Conservation (phyloP, 2,797 vertebrate species). For the Crax fasciolata region DNA sequence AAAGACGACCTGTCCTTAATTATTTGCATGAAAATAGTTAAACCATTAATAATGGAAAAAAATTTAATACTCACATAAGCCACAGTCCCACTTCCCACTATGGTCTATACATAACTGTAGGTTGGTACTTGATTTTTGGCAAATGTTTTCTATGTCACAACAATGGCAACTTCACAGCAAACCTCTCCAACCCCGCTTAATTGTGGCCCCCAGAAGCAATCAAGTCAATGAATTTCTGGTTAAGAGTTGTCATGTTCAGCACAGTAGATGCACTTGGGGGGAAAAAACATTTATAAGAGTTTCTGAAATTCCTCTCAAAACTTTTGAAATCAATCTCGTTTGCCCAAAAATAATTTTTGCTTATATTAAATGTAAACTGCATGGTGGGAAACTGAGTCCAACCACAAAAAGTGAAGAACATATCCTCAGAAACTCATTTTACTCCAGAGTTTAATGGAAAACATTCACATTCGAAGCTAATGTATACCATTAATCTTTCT, state of each 20-base stretch:
- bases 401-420: background rate
- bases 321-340: background rate
- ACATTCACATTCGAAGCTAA: conserved; percentile 49
- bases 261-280: accelerated
- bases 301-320: background rate
- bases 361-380: background rate
- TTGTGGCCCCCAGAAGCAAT: background rate
- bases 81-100: background rate
- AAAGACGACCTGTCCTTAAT: background rate
- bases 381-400: background rate
- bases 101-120: background rate
- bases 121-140: background rate
- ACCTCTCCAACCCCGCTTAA: accelerated
- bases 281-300: background rate
- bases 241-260: accelerated
- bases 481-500: conserved; percentile 55
- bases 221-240: background rate
- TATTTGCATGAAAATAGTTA: accelerated
- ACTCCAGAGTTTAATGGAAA: conserved; percentile 12
- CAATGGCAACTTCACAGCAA: background rate
- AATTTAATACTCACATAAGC: background rate
- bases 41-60: background rate
- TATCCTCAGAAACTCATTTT: background rate
- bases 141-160: background rate
- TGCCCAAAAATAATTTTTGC: background rate